Base-by-base conservation (phyloP, 2,113 vertebrate genomes). In the Oreochromis aureus region DNA sequence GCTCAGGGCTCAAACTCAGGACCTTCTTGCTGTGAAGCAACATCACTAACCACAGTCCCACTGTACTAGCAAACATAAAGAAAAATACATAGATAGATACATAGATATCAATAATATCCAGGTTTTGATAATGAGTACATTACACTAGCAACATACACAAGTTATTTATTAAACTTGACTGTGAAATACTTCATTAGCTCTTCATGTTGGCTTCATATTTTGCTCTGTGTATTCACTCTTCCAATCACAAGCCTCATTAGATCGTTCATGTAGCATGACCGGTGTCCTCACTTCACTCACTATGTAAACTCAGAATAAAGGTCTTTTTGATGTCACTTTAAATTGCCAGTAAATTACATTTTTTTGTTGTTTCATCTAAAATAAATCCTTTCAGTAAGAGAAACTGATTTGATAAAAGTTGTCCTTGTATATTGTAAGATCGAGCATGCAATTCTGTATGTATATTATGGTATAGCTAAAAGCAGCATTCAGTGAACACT, bases 221-320 rank as follows among this genome's bases (percentile, higher is more conserved):
- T 56, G 15, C 19, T 18, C 53, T 53, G 32, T 80, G 53, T 89
- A 87, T 87, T 90, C 83, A 83, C 71, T 87, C 36, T 55, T 79
- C 55, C 79, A 91, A 90, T 91, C 87, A 89, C 86, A 88, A 61
- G 89, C 87, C 83, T 93, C 87, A 91, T 92, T 92, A 90, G 87
- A 89, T 63, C 36, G 18, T 76, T 91, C 66, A 86, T 91, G 82
- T 88, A 76, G 87, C 89, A 87, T 89, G 82, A 91, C 90, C 6
- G 4, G 5, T 63, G 85, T 88, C 85, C 80, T 80, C 80, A 82
- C 73, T 89, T 84, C 58, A 88, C 73, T 90, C 30, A 5, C 83
- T 4, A 27, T 85, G 83, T 71, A 84, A 89, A 86, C 69, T 87
- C 79, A 87, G 63, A 88, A 66, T 84, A 88, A 76, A 81, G 18